Evolutionary conservation across 2,888 invertebrate species (phyloP).

Genomic region (Phengaris alcon): DNA sequence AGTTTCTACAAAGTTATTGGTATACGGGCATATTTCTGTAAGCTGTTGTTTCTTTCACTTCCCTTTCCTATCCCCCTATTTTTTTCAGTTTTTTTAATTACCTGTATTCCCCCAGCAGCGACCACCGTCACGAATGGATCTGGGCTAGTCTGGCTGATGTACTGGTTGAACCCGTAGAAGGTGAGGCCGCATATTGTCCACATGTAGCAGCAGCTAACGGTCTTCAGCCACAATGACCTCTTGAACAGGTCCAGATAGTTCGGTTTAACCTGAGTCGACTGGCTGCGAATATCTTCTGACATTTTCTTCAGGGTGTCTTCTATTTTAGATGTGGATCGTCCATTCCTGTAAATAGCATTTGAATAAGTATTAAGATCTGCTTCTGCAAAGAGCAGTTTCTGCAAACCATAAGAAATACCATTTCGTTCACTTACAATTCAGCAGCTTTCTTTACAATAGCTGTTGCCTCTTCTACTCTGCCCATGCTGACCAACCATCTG

Average conservation of each 20-base stretch:
- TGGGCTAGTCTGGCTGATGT: constrained; percentile 87
- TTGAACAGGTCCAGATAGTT: constrained; percentile 82
- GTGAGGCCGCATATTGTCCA: constrained; percentile 91
- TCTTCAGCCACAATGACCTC: constrained; percentile 82
- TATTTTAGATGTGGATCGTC: constrained; percentile 67
- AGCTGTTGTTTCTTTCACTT: too few relatives aligned
- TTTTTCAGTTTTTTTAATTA: constrained; percentile 35
- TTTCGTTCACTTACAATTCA: constrained; percentile 52
- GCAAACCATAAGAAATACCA: too few relatives aligned
- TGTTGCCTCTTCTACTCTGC: constrained; percentile 81
- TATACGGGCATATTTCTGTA: too few relatives aligned
- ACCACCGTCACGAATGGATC: constrained; percentile 90
- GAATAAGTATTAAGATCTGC: background rate
- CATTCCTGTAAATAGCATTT: background rate
- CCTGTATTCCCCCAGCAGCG: constrained; percentile 75
- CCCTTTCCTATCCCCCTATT: too few relatives aligned
- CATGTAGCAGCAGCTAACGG: constrained; percentile 82
- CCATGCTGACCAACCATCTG: constrained; percentile 87
- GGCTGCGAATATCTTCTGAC: constrained; percentile 49
- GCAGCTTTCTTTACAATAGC: constrained; percentile 84
- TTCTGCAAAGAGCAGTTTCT: too few relatives aligned
- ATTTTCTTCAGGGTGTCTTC: constrained; percentile 62
- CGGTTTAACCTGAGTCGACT: constrained; percentile 56
- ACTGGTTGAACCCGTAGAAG: constrained; percentile 91
- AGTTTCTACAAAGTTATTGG: too few relatives aligned